Conservation (phyloP, 2,797 vertebrate species). For the Loriculus beryllinus region DNA sequence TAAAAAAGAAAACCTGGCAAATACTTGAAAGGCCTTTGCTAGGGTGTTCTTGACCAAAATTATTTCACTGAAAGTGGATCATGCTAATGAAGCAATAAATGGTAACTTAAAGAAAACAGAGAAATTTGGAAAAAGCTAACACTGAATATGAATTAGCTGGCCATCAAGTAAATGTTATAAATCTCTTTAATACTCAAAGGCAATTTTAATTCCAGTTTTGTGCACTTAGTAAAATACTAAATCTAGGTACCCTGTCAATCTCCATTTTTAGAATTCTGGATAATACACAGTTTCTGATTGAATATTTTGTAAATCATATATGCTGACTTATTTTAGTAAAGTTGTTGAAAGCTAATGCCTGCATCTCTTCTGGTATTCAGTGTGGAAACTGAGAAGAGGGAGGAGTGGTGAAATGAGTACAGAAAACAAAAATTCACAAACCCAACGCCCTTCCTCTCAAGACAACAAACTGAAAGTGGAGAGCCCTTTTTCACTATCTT, state of each 20-base stretch:
- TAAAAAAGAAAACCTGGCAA: not conserved
- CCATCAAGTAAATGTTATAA: not conserved
- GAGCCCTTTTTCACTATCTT: not conserved
- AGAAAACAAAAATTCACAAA: not conserved
- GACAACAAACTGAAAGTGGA: not conserved
- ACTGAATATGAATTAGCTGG: not conserved
- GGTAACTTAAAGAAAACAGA: constrained; percentile 24
- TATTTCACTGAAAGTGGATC: not conserved
- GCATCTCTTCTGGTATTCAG: accelerated
- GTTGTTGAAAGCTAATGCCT: not conserved
- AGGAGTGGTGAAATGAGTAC: not conserved
- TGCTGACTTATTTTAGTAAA: not conserved
- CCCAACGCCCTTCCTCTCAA: not conserved
- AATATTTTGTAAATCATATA: not conserved
- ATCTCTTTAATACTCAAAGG: not conserved
- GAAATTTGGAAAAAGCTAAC: constrained; percentile 10
- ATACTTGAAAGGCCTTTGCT: not conserved
- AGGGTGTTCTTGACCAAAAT: not conserved
- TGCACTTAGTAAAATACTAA: not conserved
- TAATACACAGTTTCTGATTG: not conserved
- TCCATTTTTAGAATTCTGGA: not conserved
- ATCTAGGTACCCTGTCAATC: not conserved
- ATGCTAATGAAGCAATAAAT: constrained; percentile 32
- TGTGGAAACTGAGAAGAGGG: not conserved
- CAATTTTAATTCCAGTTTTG: constrained; percentile 26